Conservation (phyloP, 2,888 invertebrate genomes). For the Clivina fossor region DNA sequence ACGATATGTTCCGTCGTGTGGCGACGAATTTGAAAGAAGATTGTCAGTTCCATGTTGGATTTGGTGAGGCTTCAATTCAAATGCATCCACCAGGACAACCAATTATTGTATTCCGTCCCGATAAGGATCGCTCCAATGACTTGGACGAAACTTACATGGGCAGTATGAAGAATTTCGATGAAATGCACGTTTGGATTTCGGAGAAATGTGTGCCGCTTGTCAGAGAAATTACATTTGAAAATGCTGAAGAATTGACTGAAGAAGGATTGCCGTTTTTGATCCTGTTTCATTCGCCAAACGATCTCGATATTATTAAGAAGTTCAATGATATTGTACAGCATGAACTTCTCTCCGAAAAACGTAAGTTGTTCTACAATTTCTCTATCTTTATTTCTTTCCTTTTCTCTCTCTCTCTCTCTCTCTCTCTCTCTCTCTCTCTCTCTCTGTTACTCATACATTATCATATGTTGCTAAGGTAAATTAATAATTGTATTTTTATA, state of each 20-base stretch:
- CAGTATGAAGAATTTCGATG: conserved; percentile 73
- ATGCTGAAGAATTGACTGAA: conserved; percentile 98
- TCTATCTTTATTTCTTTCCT: conserved; percentile 1
- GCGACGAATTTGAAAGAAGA: conserved; percentile 92
- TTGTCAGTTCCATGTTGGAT: conserved; percentile 90
- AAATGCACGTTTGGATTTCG: conserved; percentile 84
- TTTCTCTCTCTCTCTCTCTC: too few relatives aligned
- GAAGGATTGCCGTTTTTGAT: conserved; percentile 98
- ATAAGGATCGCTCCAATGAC: conserved; percentile 76
- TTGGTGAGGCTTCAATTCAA: conserved; percentile 77
- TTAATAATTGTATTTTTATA: too few relatives aligned
- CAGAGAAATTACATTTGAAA: conserved; percentile 98
- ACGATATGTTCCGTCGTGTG: conserved; percentile 75
- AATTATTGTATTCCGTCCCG: conserved; percentile 80
- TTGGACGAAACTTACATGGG: conserved; percentile 84
- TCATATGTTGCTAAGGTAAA: too few relatives aligned
- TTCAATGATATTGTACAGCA: conserved; percentile 79
- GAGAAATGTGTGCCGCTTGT: conserved; percentile 96
- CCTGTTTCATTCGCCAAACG: conserved; percentile 87
- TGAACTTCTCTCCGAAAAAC: conserved; percentile 84
- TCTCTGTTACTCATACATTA: too few relatives aligned
- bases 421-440: too few relatives aligned
- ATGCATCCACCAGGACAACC: conserved; percentile 88
- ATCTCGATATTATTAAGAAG: conserved; percentile 77
- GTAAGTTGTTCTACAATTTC: conserved; percentile 61